Conservation (phyloP, 1,140 invertebrate species). For the Lineus longissimus region DNA sequence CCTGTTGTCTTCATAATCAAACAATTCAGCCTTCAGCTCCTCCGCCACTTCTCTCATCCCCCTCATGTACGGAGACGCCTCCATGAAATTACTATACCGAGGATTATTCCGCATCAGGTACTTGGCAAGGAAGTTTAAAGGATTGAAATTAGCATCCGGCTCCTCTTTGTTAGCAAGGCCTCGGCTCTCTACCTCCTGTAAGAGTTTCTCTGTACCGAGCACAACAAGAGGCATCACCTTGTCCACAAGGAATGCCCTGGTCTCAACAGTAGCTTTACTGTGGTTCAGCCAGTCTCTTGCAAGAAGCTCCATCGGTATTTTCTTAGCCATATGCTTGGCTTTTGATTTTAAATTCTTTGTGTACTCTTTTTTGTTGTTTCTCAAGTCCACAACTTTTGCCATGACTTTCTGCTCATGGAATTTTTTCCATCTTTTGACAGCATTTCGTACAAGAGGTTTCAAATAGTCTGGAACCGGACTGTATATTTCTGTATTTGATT, state of each 20-base stretch:
- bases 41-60: constrained; percentile 46
- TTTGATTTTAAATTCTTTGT: constrained; percentile 32
- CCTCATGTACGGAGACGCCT: constrained; percentile 50
- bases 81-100: constrained; percentile 48
- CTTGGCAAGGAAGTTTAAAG: constrained; percentile 53
- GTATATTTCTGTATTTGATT: too few relatives aligned
- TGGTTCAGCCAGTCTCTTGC: constrained; percentile 49
- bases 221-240: constrained; percentile 51
- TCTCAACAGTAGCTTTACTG: constrained; percentile 43
- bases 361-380: constrained; percentile 40
- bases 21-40: constrained; percentile 40
- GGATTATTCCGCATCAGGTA: constrained; percentile 55
- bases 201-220: constrained; percentile 50
- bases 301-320: constrained; percentile 51
- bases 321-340: constrained; percentile 38
- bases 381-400: constrained; percentile 37
- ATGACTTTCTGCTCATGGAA: constrained; percentile 47
- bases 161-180: constrained; percentile 34
- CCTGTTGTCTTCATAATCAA: constrained; percentile 52
- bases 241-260: constrained; percentile 48
- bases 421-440: constrained; percentile 40
- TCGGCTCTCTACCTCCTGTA: constrained; percentile 47
- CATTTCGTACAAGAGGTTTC: constrained; percentile 29
- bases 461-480: constrained; percentile 16
- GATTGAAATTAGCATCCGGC: constrained; percentile 51